Evolutionary conservation across 2,888 invertebrate genomes (phyloP).

Genomic region (Conops quadrifasciatus): DNA sequence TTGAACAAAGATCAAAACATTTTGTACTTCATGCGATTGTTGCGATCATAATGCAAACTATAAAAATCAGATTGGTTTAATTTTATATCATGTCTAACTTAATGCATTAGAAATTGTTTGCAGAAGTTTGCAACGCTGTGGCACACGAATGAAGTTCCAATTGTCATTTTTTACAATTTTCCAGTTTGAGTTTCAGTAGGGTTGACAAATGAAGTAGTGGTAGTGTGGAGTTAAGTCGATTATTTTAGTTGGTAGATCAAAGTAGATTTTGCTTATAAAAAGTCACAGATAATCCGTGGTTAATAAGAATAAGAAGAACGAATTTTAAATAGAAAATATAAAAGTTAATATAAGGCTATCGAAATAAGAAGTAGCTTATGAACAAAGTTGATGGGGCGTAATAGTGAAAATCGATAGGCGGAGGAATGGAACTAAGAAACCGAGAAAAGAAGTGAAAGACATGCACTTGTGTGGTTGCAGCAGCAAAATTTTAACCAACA

Average conservation of each 20-base stretch:
- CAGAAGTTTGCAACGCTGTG: constrained; percentile 29
- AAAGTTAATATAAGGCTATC: background rate
- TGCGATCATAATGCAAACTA: too few relatives aligned
- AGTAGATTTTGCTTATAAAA: background rate
- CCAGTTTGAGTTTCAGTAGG: constrained; percentile 15
- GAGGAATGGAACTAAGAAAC: constrained; percentile 21
- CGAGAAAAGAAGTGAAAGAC: constrained; percentile 20
- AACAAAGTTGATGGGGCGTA: constrained; percentile 19
- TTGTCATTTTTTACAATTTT: background rate
- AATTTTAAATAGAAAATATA: too few relatives aligned
- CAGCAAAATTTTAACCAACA: background rate
- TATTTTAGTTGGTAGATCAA: background rate
- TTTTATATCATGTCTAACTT: too few relatives aligned
- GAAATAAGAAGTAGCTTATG: background rate
- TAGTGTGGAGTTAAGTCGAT: background rate
- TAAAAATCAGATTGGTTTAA: too few relatives aligned
- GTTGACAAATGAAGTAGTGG: constrained; percentile 7
- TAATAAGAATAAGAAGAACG: too few relatives aligned
- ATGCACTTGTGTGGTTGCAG: constrained; percentile 33
- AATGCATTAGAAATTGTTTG: too few relatives aligned
- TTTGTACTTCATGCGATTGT: too few relatives aligned
- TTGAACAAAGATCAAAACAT: too few relatives aligned
- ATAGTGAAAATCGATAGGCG: constrained; percentile 32
- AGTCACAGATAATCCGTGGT: too few relatives aligned
- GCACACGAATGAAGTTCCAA: too few relatives aligned